Evolutionary conservation across 2,888 invertebrate genomes (phyloP), one percentile per base, ranked within the genome.

Genomic region (Meandrusa payeni): DNA sequence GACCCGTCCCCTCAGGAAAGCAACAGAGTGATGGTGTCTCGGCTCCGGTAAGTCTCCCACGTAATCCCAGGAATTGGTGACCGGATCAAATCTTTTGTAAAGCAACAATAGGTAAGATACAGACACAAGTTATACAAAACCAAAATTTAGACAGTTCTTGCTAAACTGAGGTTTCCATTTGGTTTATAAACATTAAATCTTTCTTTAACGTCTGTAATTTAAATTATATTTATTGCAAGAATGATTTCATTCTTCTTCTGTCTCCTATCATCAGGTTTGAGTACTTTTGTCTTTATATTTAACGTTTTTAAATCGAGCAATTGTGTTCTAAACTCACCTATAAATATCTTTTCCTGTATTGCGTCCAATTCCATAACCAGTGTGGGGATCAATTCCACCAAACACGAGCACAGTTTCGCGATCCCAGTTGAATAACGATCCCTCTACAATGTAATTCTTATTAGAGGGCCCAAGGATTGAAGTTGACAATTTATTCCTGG

Each of bases 41-140:
- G 93, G 92, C 58, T 91, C 91, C 0, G 93, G 93, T 47, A 94
- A 82, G 48, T 90, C 90, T 2, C 91, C 91, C 0, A 92, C 91
- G 54, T 86, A 83, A 55, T 91, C 91, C 94, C 94, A 94, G 7
- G 78, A 70, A 63, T 92, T 92, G 3, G 76, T 78, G 4, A 88
- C 83, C 0, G 91, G 89, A 52, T 90, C 87, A 54, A 90, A 93
- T 54, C 90, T 87, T 11, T 13, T 19, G 9, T 13, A n/a, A n/a
- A n/a, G n/a, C n/a, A n/a, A n/a, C n/a, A n/a, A n/a, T 26, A 26
- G 6, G 5, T 19, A 5, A 10, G 11, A 19, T 19, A 24, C 7
- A 9, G 1, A 2, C 11, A 11, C 10, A 26, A 26, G n/a, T n/a
- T n/a, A n/a, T n/a, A n/a, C n/a, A n/a, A n/a, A n/a, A n/a, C n/a